These are phyloP conservation scores for Rapana venosa DNA, from an alignment of 2,888 invertebrate genomes.

Conservation along the genomic window DNA sequence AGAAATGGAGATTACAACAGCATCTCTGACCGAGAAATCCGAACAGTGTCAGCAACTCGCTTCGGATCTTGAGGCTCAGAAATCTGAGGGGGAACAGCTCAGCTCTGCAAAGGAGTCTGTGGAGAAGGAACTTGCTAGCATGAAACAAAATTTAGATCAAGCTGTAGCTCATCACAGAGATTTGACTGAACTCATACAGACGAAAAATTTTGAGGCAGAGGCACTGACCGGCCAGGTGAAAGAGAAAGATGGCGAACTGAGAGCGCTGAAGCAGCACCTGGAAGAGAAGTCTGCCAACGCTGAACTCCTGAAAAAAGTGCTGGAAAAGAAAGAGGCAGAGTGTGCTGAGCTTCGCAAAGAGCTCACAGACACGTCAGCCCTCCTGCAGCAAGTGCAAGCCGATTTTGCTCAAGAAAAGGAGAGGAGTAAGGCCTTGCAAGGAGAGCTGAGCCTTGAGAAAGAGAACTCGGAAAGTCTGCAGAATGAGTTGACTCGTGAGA, in stretches of 20 bases:
- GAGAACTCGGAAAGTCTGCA: not conserved
- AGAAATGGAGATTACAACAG: not conserved
- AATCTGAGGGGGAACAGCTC: not conserved
- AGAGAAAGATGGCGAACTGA: not conserved
- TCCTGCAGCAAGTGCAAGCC: not conserved
- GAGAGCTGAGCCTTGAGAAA: not conserved
- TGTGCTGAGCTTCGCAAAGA: conserved; percentile 16
- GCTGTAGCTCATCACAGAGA: not conserved
- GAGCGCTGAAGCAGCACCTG: not conserved
- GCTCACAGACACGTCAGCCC: not conserved
- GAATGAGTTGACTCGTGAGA: not conserved
- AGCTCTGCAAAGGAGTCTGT: not conserved
- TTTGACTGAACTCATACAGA: not conserved
- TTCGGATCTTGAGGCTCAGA: conserved; percentile 12
- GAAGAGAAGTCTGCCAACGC: not conserved
- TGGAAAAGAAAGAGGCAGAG: conserved; percentile 27
- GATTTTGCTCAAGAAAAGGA: not conserved
- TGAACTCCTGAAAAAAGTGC: not conserved
- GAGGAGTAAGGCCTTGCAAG: not conserved
- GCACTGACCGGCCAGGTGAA: not conserved
- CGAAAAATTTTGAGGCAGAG: not conserved
- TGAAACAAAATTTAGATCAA: not conserved
- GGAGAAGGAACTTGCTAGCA: not conserved
- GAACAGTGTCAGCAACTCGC: conserved; percentile 5
- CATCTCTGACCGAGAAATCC: not conserved